Evolutionary conservation across 2,888 invertebrate genomes (phyloP), one percentile per base, ranked within the genome.

Genomic region (Trypoxylon attenuatum): DNA sequence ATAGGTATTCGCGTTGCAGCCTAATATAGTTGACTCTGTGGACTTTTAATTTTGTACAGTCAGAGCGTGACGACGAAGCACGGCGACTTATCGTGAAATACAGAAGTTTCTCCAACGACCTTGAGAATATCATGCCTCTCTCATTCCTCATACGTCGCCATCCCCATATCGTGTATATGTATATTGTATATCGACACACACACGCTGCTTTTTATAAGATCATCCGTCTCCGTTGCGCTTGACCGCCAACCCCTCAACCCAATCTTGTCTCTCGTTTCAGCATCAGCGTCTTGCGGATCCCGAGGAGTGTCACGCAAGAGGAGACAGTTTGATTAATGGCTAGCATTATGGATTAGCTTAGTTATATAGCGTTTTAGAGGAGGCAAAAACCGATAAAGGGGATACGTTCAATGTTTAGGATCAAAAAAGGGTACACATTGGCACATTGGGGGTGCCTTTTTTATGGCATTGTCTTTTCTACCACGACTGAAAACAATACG

Each of bases 311-410:
- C 70, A 84, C 82, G 27, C 84, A 85, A 71, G 84, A 84, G n/a
- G n/a, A n/a, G 67, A 82, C 82, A 55, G 84, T 85, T 78, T 85
- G 84, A 85, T 82, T 76, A 81, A 67, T 60, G 77, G 65, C 69
- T 60, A 71, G 46, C 47, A 55, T 51, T 54, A 50, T 45, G 38
- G 29, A 38, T 43, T 71, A 61, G 45, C 60, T 62, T 63, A 71
- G 51, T 22, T 13, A 13, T 27, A 47, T 13, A 29, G 47, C 19
- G 19, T 5, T 15, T 10, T 5, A 13, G 5, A n/a, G 25, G 45
- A 25, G 25, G 25, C 22, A 43, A 43, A 43, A 10, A 21, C 33
- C 13, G 33, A 33, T 13, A 13, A 33, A 10, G n/a, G n/a, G n/a
- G 33, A 33, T 43, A 49, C 69, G 54, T 64, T 58, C 56, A 60